phyloP scores from a whole-genome alignment of 1,140 invertebrate species.

The Drosophila saltans region DNA sequence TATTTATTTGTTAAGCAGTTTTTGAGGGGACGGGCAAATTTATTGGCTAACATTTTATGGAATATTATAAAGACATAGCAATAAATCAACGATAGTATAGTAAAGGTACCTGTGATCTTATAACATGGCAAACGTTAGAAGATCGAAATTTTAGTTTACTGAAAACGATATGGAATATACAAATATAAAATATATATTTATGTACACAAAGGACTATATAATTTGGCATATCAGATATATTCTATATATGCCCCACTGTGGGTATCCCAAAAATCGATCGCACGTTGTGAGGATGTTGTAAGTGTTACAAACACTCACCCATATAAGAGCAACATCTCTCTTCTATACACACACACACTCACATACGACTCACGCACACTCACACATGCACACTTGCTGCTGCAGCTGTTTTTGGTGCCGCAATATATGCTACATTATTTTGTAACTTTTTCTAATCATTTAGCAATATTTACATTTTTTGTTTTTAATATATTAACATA shows the following conservation, averaged over 20 bases:
- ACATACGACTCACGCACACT: slow-evolving; percentile 14
- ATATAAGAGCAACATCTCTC: slow-evolving; percentile 12
- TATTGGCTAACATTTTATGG: neutral
- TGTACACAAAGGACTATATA: no score
- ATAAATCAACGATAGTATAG: neutral
- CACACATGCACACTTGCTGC: slow-evolving; percentile 16
- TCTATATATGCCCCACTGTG: slow-evolving; percentile 19
- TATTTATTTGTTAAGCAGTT: slow-evolving; percentile 65
- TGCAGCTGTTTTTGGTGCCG: slow-evolving; percentile 64
- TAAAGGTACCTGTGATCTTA: neutral
- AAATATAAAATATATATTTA: neutral
- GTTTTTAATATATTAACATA: neutral
- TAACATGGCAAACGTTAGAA: neutral
- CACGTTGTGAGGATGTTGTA: slow-evolving; percentile 51
- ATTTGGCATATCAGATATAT: neutral
- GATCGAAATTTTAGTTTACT: neutral
- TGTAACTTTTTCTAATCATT: slow-evolving; percentile 8
- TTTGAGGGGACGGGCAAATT: slow-evolving; percentile 14
- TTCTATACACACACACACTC: slow-evolving; percentile 21
- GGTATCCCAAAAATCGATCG: slow-evolving; percentile 69
- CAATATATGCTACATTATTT: slow-evolving; percentile 39
- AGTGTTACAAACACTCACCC: slow-evolving; percentile 47
- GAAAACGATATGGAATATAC: neutral
- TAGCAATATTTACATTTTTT: slow-evolving; percentile 6
- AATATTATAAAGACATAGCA: neutral